Evolutionary conservation across 2,113 vertebrate genomes (phyloP), one percentile per base, ranked within the genome.

Genomic region (Etheostoma cragini): DNA sequence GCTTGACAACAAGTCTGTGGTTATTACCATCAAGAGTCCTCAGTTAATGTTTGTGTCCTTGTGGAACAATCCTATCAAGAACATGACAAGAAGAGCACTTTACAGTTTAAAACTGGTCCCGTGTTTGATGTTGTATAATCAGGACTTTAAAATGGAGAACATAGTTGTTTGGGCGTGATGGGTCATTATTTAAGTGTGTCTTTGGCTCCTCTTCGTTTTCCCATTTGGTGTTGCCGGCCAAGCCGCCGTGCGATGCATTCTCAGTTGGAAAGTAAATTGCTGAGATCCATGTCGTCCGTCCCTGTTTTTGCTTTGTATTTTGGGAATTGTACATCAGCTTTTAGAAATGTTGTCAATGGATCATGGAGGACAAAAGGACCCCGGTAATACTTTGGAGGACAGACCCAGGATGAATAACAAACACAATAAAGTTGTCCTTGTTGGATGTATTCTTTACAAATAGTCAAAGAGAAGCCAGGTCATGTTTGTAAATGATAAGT

Each of bases 151-250:
- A 65, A 14, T 38, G 6, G 35, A 56, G 16, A 17, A 26, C 63
- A n/a, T 3, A 49, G 33, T 54, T 74, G 75, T 73, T 79, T 67
- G 24, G 42, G 8, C 17, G 10, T 33, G 53, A 71, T 66, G 69
- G 69, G 49, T 72, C 63, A 17, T 57, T 81, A 47, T 79, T 84
- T 68, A 70, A 70, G 75, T 60, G 49, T 57, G 38, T 80, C 61
- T 64, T 56, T 77, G 78, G 72, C 75, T 80, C 61, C 17, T 5
- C 22, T 63, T 74, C 1, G 0, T 46, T 57, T n/a, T 1, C 21
- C 33, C 26, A 42, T 1, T 65, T 69, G 47, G 15, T 45, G 57
- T 58, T 22, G 53, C 47, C 42, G 35, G 78, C 78, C 61, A 78
- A 64, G 24, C 73, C 0, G 0, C 67, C 63, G 54, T 63, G 38